Evolutionary conservation across 1,140 invertebrate species (phyloP).

Genomic region (Drosophila melanica): DNA sequence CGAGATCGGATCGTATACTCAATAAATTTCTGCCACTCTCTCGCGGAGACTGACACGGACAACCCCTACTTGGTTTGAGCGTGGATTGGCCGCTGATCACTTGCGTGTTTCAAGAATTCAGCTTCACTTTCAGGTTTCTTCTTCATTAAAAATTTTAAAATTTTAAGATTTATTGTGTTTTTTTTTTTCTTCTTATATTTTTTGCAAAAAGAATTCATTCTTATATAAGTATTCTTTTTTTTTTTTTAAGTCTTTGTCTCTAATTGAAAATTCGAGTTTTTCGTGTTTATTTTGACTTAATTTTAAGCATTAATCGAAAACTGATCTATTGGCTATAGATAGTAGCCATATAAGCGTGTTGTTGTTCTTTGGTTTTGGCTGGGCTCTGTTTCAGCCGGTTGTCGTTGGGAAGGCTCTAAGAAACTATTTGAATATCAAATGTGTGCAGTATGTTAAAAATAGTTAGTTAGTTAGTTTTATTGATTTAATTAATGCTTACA

Average conservation of each 20-base stretch:
- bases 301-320: slow-evolving; percentile 66
- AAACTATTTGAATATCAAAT: slow-evolving; percentile 47
- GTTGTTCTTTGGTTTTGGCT: slow-evolving; percentile 18
- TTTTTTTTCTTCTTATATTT: slow-evolving; percentile 40
- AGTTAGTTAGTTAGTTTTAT: slow-evolving; percentile 64
- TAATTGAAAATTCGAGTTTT: slow-evolving; percentile 83
- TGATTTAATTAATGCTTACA: slow-evolving; percentile 76
- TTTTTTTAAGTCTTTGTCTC: slow-evolving; percentile 47
- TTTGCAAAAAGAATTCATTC: slow-evolving; percentile 43
- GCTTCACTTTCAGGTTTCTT: slow-evolving; percentile 70
- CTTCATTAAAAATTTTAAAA: slow-evolving; percentile 50
- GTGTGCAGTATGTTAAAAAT: slow-evolving; percentile 46
- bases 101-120: slow-evolving; percentile 75
- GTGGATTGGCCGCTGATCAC: not conserved
- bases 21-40: slow-evolving; percentile 54
- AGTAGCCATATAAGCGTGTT: slow-evolving; percentile 34
- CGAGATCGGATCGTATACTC: slow-evolving; percentile 61
- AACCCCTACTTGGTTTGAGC: slow-evolving; percentile 24
- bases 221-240: slow-evolving; percentile 19
- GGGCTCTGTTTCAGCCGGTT: slow-evolving; percentile 29
- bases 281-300: slow-evolving; percentile 77
- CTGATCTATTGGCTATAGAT: slow-evolving; percentile 69
- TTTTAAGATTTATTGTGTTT: slow-evolving; percentile 65
- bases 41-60: slow-evolving; percentile 25
- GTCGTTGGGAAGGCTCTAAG: slow-evolving; percentile 18